phyloP scores from a whole-genome alignment of 2,888 invertebrate genomes.

The Drosophila mimetica region DNA sequence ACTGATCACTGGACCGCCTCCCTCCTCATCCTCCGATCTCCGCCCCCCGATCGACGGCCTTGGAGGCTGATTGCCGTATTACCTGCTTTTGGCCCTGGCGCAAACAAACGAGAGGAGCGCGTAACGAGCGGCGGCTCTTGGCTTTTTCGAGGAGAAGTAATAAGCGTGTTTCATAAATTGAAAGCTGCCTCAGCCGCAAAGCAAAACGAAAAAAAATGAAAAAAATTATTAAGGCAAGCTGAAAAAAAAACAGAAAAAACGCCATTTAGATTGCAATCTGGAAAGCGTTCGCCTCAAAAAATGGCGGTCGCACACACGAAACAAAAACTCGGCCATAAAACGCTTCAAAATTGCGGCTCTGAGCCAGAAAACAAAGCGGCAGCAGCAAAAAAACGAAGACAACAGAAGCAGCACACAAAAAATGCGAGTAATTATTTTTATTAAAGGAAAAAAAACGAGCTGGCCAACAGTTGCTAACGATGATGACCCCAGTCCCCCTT shows the following conservation, averaged over 20 bases:
- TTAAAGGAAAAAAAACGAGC: conserved; percentile 52
- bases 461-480: conserved; percentile 34
- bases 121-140: conserved; percentile 40
- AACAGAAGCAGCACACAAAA: conserved; percentile 47
- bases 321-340: conserved; percentile 67
- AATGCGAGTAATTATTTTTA: conserved; percentile 72
- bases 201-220: conserved; percentile 12
- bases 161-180: conserved; percentile 75
- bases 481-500: conserved; percentile 28
- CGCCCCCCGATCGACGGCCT: conserved; percentile 55
- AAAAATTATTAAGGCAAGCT: conserved; percentile 65
- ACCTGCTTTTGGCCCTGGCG: conserved; percentile 58
- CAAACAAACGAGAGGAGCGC: conserved; percentile 56
- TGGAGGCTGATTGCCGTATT: conserved; percentile 55
- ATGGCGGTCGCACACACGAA: conserved; percentile 70
- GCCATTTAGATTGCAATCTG: conserved; percentile 74
- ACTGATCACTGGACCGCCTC: conserved; percentile 54
- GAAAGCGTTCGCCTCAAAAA: conserved; percentile 66
- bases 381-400: conserved; percentile 19
- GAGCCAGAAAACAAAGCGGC: conserved; percentile 55
- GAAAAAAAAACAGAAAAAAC: conserved; percentile 47
- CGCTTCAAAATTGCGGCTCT: conserved; percentile 68
- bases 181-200: conserved; percentile 58
- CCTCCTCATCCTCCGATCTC: conserved; percentile 25
- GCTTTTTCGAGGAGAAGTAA: conserved; percentile 43